Base-by-base conservation (phyloP, 2,888 invertebrate species). In the Leucophora obtusa region DNA sequence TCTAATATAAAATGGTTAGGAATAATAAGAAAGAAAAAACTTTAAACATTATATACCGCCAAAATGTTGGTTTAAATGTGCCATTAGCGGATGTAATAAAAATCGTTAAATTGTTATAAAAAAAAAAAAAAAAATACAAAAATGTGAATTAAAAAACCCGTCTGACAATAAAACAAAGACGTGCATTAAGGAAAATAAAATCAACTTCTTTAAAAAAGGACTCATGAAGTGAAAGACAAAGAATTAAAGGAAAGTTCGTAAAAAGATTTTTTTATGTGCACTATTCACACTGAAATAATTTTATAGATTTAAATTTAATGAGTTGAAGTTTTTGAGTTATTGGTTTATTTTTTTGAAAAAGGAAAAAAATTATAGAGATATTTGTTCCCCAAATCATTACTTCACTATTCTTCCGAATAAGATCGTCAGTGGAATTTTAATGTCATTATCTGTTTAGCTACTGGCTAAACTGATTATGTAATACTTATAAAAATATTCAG, bases 21-120 rank as follows among this genome's bases (percentile, higher is more conserved):
- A 58, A 38, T 56, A 66, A 78, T 68, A 78, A 38, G 1, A 38
- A 47, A 43, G n/a, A 17, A 50, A 62, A 72, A 76, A 80, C 66
- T 80, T 76, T 69, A 17, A 56, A 72, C 71, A 76, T 80, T 76
- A 80, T 68, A 70, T 76, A 73, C 78, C 76, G 80, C 77, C 79
- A 82, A 82, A 83, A 83, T 83, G 82, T 75, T 82, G 78, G 71
- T 71, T 81, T 79, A 71, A 83, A 83, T 76, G 82, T 77, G 83
- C 81, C 83, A 83, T 83, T 83, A 83, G 83, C 79, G 83, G 83
- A 82, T 83, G 81, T 83, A 82, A 83, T 83, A 81, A 83, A 83
- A 83, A 76, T 83, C 82, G 76, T 82, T 74, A 80, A 82, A 78
- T 72, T 76, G 80, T 68, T 72, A 62, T 75, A 35, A 59, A 43